A percentile compares a stretch with the other conserved stretches of the same genome.
Conservation (phyloP, 2,888 invertebrate genomes). For the Oscheius onirici region DNA sequence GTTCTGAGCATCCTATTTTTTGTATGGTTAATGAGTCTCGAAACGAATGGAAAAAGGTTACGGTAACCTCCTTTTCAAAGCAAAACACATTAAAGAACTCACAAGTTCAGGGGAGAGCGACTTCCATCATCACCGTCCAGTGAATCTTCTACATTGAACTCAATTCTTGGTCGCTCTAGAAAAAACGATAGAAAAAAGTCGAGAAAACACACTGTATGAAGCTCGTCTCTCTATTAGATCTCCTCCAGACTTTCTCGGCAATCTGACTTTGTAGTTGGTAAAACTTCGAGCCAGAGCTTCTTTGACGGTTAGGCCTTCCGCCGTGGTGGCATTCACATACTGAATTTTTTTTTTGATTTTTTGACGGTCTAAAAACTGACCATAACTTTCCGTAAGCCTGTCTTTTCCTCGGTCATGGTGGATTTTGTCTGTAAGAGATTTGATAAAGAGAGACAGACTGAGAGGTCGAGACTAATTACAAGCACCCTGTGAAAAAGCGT, state of each 20-base stretch:
- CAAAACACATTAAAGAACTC: too few species aligned
- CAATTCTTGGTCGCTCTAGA: too few species aligned
- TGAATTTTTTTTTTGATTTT: neutral
- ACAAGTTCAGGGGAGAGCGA: too few species aligned
- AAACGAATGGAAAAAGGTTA: too few species aligned
- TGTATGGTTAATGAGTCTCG: too few species aligned
- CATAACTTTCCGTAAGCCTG: neutral
- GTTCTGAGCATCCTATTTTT: too few species aligned
- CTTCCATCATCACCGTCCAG: too few species aligned
- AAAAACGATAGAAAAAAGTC: neutral
- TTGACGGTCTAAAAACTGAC: neutral
- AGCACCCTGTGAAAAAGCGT: neutral
- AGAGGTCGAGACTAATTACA: neutral
- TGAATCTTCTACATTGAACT: too few species aligned
- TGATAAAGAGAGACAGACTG: neutral
- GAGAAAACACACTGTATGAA: neutral
- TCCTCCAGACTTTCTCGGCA: neutral
- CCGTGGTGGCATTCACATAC: neutral
- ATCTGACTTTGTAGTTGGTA: constrained; percentile 29
- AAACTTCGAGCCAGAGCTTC: constrained; percentile 30
- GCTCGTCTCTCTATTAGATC: neutral
- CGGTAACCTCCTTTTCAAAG: too few species aligned
- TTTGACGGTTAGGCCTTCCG: neutral
- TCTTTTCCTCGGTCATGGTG: neutral
- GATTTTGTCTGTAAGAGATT: constrained; percentile 5